Evolutionary conservation across 2,888 invertebrate genomes (phyloP).

Genomic region (Drosophila longiperda): DNA sequence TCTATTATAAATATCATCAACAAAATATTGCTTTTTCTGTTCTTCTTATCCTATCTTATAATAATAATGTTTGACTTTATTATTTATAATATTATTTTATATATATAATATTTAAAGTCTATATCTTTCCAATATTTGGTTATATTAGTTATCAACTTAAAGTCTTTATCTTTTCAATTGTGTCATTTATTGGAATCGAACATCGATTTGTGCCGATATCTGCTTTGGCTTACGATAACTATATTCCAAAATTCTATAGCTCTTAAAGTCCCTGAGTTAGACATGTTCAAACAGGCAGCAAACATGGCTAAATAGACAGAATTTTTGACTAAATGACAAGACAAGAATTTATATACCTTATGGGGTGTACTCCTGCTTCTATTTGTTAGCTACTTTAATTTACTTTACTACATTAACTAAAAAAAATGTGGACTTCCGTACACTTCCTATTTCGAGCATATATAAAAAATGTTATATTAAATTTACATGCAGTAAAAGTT

Average conservation of each 20-base stretch:
- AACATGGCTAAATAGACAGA: neutral
- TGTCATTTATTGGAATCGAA: too few species aligned
- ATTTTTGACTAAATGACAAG: too few species aligned
- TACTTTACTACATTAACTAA: neutral
- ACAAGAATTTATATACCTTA: neutral
- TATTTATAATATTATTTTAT: too few species aligned
- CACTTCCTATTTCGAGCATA: neutral
- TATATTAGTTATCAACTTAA: too few species aligned
- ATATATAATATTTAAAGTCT: too few species aligned
- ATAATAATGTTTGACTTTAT: too few species aligned
- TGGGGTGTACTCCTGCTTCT: neutral
- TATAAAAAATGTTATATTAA: neutral
- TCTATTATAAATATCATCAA: neutral
- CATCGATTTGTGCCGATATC: neutral
- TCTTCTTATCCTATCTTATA: too few species aligned
- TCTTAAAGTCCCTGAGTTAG: neutral
- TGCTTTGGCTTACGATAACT: fast-evolving
- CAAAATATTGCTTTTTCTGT: too few species aligned
- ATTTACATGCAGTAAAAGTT: neutral
- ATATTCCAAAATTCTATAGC: neutral
- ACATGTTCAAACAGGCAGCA: neutral
- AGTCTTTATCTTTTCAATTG: too few species aligned
- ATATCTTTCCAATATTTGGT: too few species aligned
- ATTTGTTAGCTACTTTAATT: neutral
- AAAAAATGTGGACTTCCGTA: neutral